These are phyloP conservation scores for Amphimallon solstitiale DNA, from an alignment of 2,888 invertebrate genomes.

Conservation along the genomic window DNA sequence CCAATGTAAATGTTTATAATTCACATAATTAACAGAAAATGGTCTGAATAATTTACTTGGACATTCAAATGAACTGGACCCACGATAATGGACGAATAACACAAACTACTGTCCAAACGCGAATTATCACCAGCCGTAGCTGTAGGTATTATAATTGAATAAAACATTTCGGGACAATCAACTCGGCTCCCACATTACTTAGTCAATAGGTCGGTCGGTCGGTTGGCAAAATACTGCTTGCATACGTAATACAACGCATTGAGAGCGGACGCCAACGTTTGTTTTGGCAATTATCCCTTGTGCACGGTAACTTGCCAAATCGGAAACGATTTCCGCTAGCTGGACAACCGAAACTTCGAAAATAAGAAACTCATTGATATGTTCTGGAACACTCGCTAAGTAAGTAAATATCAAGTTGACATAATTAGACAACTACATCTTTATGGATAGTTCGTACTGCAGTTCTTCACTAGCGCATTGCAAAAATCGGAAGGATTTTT, in stretches of 20 bases:
- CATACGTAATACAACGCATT: conserved; percentile 4
- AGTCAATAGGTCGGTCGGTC: conserved; percentile 10
- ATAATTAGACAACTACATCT: too few species aligned
- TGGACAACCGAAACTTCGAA: conserved; percentile 5
- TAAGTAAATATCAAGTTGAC: too few species aligned
- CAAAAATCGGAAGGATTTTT: too few species aligned
- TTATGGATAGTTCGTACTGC: too few species aligned
- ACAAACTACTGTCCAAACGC: background rate
- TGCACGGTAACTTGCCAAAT: conserved; percentile 11
- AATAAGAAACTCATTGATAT: conserved; percentile 3
- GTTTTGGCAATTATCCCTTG: conserved; percentile 16
- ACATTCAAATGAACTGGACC: too few species aligned
- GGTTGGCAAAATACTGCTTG: conserved; percentile 4
- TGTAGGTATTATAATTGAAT: conserved; percentile 16
- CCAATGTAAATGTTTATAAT: too few species aligned
- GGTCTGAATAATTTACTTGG: too few species aligned
- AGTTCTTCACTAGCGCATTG: too few species aligned
- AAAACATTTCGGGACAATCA: conserved; percentile 16
- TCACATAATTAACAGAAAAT: too few species aligned
- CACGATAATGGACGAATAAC: background rate
- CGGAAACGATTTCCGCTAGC: conserved; percentile 4
- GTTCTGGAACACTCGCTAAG: background rate
- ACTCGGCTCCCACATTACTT: conserved; percentile 1
- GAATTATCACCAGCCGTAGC: background rate
- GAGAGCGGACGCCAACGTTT: background rate